A percentile compares a stretch with the other conserved stretches of the same genome.
These are phyloP conservation scores for Parnassius mnemosyne DNA, from an alignment of 2,888 invertebrate genomes.

Conservation along the genomic window DNA sequence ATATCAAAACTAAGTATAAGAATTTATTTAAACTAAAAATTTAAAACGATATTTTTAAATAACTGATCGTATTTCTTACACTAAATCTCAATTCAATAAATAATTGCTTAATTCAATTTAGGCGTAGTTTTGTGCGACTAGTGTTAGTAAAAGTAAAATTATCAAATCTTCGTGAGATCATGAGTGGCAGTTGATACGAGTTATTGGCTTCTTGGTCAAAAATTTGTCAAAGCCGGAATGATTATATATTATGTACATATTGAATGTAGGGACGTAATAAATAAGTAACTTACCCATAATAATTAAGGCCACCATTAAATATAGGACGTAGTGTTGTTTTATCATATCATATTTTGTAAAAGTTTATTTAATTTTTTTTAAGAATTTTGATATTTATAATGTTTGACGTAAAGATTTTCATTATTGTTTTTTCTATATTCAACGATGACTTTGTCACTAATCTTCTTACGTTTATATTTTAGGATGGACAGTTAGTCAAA, in stretches of 20 bases:
- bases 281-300: slow-evolving; percentile 62
- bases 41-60: not conserved
- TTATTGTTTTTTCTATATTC: slow-evolving; percentile 64
- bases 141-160: slow-evolving; percentile 19
- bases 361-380: slow-evolving; percentile 38
- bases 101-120: not conserved
- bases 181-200: slow-evolving; percentile 24
- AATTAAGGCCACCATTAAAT: slow-evolving; percentile 18
- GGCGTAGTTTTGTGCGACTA: not conserved
- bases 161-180: slow-evolving; percentile 10
- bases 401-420: slow-evolving; percentile 47
- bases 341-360: slow-evolving; percentile 12
- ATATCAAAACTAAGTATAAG: too few relatives aligned
- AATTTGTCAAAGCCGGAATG: slow-evolving; percentile 11
- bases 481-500: slow-evolving; percentile 23
- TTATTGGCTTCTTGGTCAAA: slow-evolving; percentile 17
- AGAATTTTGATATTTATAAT: slow-evolving; percentile 34
- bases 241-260: too few relatives aligned
- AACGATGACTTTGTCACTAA: slow-evolving; percentile 50
- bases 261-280: not conserved
- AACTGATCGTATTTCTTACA: not conserved
- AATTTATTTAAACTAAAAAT: not conserved
- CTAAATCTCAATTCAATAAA: not conserved
- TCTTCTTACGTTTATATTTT: slow-evolving; percentile 36
- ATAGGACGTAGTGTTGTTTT: slow-evolving; percentile 10